These are phyloP conservation scores for Psittacula derbiana DNA, from an alignment of 2,797 vertebrate species.

Conservation along the genomic window DNA sequence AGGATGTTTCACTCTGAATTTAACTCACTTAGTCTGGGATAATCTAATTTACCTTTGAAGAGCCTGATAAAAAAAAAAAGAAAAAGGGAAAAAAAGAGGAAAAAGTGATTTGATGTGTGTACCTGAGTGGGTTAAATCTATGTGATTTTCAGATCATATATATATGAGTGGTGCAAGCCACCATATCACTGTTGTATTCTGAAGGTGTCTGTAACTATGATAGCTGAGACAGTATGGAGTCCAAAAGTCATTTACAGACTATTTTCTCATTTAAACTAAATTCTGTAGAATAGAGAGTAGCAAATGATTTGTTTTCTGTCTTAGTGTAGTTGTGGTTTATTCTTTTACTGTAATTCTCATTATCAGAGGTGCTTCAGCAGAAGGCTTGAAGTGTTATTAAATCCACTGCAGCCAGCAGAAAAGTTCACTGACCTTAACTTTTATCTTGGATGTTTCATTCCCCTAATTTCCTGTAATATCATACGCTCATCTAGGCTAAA, in stretches of 20 bases:
- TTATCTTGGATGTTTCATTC: neutral
- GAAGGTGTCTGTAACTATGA: neutral
- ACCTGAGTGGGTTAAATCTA: neutral
- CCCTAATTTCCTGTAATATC: conserved; percentile 3
- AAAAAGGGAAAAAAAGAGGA: fast-evolving
- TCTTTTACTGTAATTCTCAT: neutral
- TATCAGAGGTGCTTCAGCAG: neutral
- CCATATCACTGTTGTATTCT: neutral
- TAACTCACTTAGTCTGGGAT: neutral
- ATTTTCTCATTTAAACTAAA: neutral
- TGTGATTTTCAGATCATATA: neutral
- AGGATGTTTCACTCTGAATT: neutral
- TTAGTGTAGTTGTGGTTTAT: neutral
- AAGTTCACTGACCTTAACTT: neutral
- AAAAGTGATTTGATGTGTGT: neutral
- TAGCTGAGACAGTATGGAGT: neutral
- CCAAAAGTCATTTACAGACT: neutral
- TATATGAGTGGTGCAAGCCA: neutral
- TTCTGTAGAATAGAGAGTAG: neutral
- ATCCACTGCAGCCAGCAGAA: neutral
- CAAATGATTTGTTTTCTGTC: neutral
- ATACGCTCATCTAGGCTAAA: neutral
- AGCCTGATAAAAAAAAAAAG: neutral
- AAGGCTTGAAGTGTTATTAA: neutral
- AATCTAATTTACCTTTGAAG: neutral